Percentiles rank a stretch among this genome's conserved stretches.
Evolutionary conservation across 2,888 invertebrate species (phyloP).

Genomic region (Pachliopta kotzebuea): DNA sequence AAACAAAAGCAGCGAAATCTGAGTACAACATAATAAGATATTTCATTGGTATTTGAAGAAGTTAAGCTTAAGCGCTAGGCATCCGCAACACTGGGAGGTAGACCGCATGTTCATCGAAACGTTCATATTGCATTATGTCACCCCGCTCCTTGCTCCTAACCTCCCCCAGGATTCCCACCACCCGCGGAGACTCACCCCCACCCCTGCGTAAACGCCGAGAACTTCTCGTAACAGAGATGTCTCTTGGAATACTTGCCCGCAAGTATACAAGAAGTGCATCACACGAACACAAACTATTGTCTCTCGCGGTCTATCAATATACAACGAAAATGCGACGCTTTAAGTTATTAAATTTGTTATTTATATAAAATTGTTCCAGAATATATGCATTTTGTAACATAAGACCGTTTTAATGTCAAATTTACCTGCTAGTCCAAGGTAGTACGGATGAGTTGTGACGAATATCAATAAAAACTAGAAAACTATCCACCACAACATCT

Average conservation of each 20-base stretch:
- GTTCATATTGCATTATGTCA: slow-evolving; percentile 39
- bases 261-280: slow-evolving; percentile 22
- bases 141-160: slow-evolving; percentile 9
- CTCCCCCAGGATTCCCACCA: slow-evolving; percentile 15
- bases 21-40: slow-evolving; percentile 11
- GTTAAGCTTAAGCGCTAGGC: slow-evolving; percentile 22
- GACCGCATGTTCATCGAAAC: slow-evolving; percentile 36
- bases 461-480: too few relatives aligned
- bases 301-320: background rate
- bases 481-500: too few relatives aligned
- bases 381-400: background rate
- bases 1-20: slow-evolving; percentile 2
- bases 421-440: too few relatives aligned
- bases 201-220: slow-evolving; percentile 20
- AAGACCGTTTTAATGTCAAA: too few relatives aligned
- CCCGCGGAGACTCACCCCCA: slow-evolving; percentile 14
- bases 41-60: slow-evolving; percentile 22
- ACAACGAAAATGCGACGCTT: background rate
- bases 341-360: background rate
- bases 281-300: slow-evolving; percentile 15
- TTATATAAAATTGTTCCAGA: background rate
- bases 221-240: slow-evolving; percentile 24
- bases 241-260: slow-evolving; percentile 25
- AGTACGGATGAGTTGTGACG: too few relatives aligned
- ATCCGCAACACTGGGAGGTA: slow-evolving; percentile 31